These are phyloP conservation scores for Erebia palarica DNA, from an alignment of 2,888 invertebrate species.

Conservation along the genomic window DNA sequence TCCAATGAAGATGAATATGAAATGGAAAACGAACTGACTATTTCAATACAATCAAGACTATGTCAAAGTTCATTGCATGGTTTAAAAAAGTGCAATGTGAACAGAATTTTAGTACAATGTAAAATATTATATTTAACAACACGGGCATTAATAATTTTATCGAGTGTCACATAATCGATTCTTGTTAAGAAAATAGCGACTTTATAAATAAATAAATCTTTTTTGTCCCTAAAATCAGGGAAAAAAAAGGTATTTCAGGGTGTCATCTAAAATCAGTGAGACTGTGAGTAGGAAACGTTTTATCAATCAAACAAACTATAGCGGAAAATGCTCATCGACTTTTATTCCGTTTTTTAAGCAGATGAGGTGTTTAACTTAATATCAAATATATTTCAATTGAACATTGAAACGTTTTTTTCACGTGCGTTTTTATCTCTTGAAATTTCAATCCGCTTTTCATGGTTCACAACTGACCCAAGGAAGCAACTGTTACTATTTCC, in stretches of 20 bases:
- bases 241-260: no score
- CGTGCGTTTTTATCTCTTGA: not conserved
- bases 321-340: no score
- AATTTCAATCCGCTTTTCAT: not conserved
- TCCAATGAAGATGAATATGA: constrained; percentile 5
- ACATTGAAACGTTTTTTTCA: no score
- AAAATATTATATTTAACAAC: not conserved
- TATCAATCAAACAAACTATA: no score
- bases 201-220: not conserved
- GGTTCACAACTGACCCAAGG: not conserved
- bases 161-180: not conserved
- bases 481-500: not conserved
- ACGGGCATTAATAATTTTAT: not conserved
- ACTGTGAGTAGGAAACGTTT: no score
- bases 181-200: not conserved
- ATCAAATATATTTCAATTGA: no score
- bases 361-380: no score
- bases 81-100: constrained; percentile 9
- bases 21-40: constrained; percentile 23
- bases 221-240: not conserved
- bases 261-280: no score
- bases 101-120: no score
- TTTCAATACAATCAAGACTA: constrained; percentile 8
- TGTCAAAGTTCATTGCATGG: not conserved
- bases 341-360: no score